Conservation (phyloP, 2,888 invertebrate genomes). For the Coecobrya sp. region DNA sequence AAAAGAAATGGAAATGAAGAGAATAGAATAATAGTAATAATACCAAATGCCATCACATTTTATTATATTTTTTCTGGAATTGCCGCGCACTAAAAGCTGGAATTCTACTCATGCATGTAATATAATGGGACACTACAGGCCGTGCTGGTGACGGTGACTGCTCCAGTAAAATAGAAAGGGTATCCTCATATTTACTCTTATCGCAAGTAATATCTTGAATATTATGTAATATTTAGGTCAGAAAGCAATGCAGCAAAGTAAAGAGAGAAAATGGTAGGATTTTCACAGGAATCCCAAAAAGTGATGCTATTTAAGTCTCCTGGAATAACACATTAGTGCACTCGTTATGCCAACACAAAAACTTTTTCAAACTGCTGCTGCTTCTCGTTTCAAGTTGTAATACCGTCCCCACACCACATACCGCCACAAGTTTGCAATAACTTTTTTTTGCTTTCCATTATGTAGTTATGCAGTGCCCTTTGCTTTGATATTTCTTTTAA, state of each 20-base stretch:
- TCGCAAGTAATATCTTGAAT: constrained; percentile 24
- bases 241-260: constrained; percentile 34
- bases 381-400: not conserved
- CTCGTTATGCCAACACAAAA: constrained; percentile 33
- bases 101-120: constrained; percentile 17
- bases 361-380: constrained; percentile 23
- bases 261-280: not conserved
- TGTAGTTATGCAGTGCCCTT: not conserved
- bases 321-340: constrained; percentile 68
- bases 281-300: constrained; percentile 31
- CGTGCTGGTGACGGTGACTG: not conserved
- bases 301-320: constrained; percentile 50
- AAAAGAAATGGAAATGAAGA: constrained; percentile 28
- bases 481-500: not conserved
- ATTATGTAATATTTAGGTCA: constrained; percentile 62
- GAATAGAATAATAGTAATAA: constrained; percentile 3
- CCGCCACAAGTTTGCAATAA: constrained; percentile 9
- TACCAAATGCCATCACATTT: constrained; percentile 24
- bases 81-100: not conserved
- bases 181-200: not conserved
- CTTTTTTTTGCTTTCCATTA: constrained; percentile 12
- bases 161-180: constrained; percentile 3
- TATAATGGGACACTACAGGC: constrained; percentile 19
- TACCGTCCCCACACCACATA: not conserved
- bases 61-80: constrained; percentile 36